phyloP scores from a whole-genome alignment of 2,888 invertebrate genomes.

The Stomorhina lunata region DNA sequence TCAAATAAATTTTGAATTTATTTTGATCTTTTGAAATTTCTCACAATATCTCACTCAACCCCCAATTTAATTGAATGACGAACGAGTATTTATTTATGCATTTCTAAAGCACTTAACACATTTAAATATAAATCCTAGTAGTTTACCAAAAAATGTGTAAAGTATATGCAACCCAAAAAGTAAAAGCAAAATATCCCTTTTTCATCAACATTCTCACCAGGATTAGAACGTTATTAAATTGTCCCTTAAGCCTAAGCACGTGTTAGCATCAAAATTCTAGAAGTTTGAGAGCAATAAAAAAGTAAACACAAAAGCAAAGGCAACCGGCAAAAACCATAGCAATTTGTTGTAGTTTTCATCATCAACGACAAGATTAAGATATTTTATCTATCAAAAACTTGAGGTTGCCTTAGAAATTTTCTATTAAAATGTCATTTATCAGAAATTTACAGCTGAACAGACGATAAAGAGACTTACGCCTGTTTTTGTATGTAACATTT shows the following conservation, averaged over 20 bases:
- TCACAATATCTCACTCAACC: neutral
- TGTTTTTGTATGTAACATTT: constrained; percentile 38
- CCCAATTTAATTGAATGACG: neutral
- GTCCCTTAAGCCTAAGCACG: constrained; percentile 67
- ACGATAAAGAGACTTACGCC: too few species aligned
- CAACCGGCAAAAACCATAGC: constrained; percentile 3
- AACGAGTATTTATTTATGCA: constrained; percentile 10
- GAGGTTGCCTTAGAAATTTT: constrained; percentile 53
- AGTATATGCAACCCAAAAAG: neutral
- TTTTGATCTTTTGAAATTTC: too few species aligned
- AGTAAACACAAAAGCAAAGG: neutral
- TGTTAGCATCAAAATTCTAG: constrained; percentile 17
- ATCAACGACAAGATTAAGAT: constrained; percentile 52
- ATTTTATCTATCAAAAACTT: constrained; percentile 34
- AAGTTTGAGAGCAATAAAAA: neutral
- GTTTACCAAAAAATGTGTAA: neutral
- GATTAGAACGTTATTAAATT: constrained; percentile 66
- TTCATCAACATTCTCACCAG: constrained; percentile 54
- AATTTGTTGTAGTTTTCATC: constrained; percentile 38
- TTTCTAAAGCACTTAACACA: neutral
- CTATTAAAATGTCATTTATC: constrained; percentile 56
- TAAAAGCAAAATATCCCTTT: neutral
- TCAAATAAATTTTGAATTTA: too few species aligned
- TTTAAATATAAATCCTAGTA: neutral
- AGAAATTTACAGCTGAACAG: neutral